Base-by-base conservation (phyloP, 2,797 vertebrate genomes). In the Poecilia velifera region DNA sequence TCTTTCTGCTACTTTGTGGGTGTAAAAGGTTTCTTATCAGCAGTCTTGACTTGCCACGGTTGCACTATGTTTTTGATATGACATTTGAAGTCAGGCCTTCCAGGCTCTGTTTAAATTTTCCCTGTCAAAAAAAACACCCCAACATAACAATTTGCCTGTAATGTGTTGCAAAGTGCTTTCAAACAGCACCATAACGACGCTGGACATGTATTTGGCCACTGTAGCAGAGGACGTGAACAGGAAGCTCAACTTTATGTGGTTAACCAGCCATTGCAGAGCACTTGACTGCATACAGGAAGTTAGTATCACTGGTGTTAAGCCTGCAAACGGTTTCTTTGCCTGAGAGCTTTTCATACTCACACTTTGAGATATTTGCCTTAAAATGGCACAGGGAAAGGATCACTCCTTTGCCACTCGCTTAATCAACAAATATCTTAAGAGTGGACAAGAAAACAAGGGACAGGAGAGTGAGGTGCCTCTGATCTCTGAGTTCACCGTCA, bases 381-480 rank as follows among this genome's bases (percentile, higher is more conserved):
- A 82, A 90, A 99, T 99, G 98, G 96, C 98, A 80, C 95, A 97
- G 82, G 94, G 93, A 87, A 97, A 94, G 92, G 97, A 98, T 90
- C 91, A 90, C 0, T 96, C 97, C 1, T 96, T 97, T 77, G 97
- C 98, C 72, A 98, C 91, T 82, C 96, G 98, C 39, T 90, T 99
- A 71, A 97, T 99, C 92, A 94, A 97, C 72, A 97, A 96, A 88
- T 96, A 94, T 83, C 95, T 97, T 28, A 99, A 97, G 93, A 89
- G 92, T 80, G 88, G 90, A 85, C 96, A 96, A 53, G 98, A 99
- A 73, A 95, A 94, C 84, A 97, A 85, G 88, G 93, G 82, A 46
- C 93, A 93, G 87, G 97, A 98, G 84, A 93, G 82, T 78, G 98
- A 98, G 81, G 95, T 93, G 87, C 96, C 95, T 28, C 94, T 87